Conservation (phyloP, 2,113 vertebrate species). For the Merops nubicus region DNA sequence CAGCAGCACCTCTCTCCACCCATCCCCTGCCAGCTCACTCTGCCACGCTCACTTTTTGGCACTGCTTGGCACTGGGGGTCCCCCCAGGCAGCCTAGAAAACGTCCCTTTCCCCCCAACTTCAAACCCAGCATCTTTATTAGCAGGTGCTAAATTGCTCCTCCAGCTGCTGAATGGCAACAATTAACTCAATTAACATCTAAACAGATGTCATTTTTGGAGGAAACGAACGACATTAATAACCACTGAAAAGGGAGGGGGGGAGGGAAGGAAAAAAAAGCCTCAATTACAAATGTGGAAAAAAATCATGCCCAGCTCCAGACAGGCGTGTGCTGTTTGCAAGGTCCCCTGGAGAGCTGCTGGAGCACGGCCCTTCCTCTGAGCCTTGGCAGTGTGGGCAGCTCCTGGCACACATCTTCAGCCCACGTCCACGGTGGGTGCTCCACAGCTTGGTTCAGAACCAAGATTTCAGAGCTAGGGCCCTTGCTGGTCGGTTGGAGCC, state of each 20-base stretch:
- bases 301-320: neutral
- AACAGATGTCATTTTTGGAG: slow-evolving; percentile 78
- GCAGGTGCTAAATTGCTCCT: slow-evolving; percentile 75
- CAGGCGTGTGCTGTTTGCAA: neutral
- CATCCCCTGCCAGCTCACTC: neutral
- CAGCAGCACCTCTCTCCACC: neutral
- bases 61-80: neutral
- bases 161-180: slow-evolving; percentile 75
- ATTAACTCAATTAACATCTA: slow-evolving; percentile 73
- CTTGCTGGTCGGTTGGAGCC: no score
- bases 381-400: neutral
- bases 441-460: neutral
- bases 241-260: slow-evolving; percentile 31
- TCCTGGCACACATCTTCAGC: neutral
- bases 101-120: slow-evolving; percentile 37
- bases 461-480: no score
- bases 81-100: no score
- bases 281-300: neutral
- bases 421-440: no score
- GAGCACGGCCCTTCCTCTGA: neutral
- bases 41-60: neutral
- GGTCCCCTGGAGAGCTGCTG: neutral
- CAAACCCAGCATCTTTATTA: slow-evolving; percentile 34
- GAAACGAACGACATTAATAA: slow-evolving; percentile 77
- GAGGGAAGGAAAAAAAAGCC: neutral